phyloP scores from a whole-genome alignment of 1,140 invertebrate genomes.

The Homalodisca vitripennis region DNA sequence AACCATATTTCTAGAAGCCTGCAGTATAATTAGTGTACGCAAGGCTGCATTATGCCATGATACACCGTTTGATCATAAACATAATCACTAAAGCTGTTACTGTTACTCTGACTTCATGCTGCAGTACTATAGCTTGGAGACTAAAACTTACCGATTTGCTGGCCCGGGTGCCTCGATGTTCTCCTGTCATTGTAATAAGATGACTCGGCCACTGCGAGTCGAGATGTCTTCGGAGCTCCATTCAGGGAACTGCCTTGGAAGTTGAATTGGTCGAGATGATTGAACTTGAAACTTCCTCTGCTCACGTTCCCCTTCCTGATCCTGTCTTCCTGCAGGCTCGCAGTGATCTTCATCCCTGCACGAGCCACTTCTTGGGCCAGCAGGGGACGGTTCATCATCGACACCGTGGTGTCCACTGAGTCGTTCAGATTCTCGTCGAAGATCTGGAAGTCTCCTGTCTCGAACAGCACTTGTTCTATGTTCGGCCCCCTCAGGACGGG shows the following conservation, averaged over 20 bases:
- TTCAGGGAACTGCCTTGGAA: not conserved
- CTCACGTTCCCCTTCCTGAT: constrained; percentile 7
- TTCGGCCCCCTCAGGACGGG: not conserved
- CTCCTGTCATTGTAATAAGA: constrained; percentile 12
- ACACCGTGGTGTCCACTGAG: not conserved
- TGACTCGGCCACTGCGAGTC: not conserved
- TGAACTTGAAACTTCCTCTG: not conserved
- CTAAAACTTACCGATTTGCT: no score
- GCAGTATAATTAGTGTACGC: no score
- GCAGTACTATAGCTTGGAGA: no score
- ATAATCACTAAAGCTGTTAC: no score
- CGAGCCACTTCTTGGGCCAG: constrained; percentile 29
- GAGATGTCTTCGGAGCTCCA: not conserved
- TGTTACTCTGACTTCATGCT: no score
- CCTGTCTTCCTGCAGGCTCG: constrained; percentile 13
- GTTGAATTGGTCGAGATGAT: constrained; percentile 1
- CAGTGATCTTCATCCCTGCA: constrained; percentile 32
- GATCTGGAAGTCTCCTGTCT: not conserved
- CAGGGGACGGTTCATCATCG: constrained; percentile 11
- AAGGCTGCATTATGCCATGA: no score
- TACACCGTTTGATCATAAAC: no score
- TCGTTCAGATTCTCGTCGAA: not conserved
- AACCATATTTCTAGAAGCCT: no score
- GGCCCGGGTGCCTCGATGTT: no score
- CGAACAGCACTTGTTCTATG: not conserved